These are phyloP conservation scores for Melanostigma gelatinosum DNA, from an alignment of 2,113 vertebrate genomes.

Conservation along the genomic window DNA sequence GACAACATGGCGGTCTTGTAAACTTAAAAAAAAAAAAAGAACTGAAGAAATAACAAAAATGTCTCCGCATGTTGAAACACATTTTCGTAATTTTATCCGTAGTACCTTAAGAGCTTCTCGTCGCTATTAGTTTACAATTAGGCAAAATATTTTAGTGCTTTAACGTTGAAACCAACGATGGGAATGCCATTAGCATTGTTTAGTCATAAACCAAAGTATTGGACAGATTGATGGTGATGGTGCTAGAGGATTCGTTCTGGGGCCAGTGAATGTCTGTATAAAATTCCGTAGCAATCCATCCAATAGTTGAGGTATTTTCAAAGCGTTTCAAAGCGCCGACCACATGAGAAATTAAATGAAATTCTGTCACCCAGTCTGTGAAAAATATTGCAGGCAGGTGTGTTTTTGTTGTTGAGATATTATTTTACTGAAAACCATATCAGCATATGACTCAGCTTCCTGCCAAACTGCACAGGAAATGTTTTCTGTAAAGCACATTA, in stretches of 20 bases:
- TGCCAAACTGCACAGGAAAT: constrained; percentile 44
- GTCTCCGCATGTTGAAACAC: not conserved
- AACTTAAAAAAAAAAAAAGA: not conserved
- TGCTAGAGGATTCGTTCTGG: not conserved
- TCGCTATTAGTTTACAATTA: not conserved
- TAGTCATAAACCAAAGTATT: not conserved
- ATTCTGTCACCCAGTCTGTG: not conserved
- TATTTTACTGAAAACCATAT: constrained; percentile 22
- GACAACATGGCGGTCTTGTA: not conserved
- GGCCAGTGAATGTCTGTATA: not conserved
- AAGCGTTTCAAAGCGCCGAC: not conserved
- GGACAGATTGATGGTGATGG: not conserved
- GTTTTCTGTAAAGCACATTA: constrained; percentile 15
- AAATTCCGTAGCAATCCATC: not conserved
- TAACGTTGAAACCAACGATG: not conserved
- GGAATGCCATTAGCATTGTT: not conserved
- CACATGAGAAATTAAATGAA: not conserved
- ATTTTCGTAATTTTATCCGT: not conserved
- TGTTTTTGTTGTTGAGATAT: not conserved
- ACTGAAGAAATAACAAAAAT: not conserved
- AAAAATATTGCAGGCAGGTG: not conserved
- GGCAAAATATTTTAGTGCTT: not conserved
- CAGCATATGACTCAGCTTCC: constrained; percentile 13
- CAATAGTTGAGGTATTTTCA: not conserved
- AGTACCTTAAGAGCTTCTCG: not conserved